Percentiles rank a stretch among this genome's conserved stretches.
phyloP scores from a whole-genome alignment of 2,113 vertebrate species.

The Furnarius figulus region DNA sequence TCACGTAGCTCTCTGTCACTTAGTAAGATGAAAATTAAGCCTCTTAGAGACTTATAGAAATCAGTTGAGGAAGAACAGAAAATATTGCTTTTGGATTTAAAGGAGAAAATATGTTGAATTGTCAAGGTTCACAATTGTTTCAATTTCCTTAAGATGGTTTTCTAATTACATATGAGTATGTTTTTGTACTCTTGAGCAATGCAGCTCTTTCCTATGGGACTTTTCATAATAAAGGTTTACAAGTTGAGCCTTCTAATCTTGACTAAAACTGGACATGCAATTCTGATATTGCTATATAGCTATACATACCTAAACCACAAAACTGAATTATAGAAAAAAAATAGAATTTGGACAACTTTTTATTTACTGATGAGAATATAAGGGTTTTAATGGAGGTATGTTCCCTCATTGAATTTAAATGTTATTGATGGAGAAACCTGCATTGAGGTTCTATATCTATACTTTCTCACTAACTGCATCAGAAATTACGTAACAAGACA shows the following conservation, averaged over 20 bases:
- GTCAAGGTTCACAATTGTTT: neutral
- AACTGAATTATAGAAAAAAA: neutral
- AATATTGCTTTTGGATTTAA: neutral
- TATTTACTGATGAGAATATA: neutral
- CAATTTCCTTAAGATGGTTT: neutral
- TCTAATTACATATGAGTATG: neutral
- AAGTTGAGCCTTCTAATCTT: neutral
- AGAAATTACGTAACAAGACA: neutral
- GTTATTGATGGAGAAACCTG: neutral
- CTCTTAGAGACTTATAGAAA: neutral
- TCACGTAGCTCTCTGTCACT: neutral
- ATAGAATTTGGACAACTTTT: neutral
- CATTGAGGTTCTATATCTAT: neutral
- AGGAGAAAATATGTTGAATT: neutral
- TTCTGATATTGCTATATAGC: neutral
- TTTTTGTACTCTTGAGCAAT: neutral
- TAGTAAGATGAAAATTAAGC: slow-evolving; percentile 33
- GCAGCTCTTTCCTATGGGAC: neutral
- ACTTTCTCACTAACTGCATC: neutral
- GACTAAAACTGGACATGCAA: neutral
- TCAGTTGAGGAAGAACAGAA: neutral
- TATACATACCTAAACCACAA: neutral
- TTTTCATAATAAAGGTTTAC: neutral
- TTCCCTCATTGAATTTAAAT: neutral
- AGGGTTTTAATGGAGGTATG: neutral